A percentile compares a stretch with the other conserved stretches of the same genome.
Conservation (phyloP, 2,113 vertebrate species). For the Caranx melampygus region DNA sequence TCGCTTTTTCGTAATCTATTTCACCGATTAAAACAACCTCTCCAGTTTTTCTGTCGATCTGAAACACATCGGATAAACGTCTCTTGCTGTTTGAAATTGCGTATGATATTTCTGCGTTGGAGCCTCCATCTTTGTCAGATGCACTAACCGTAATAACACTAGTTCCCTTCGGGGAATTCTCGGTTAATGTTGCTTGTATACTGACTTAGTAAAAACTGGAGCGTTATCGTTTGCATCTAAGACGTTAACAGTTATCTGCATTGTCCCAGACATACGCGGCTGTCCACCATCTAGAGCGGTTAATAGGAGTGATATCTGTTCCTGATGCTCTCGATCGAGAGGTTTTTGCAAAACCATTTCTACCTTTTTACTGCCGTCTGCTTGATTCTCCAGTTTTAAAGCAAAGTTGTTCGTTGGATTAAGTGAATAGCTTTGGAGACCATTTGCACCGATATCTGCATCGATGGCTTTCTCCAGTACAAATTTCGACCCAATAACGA, state of each 20-base stretch:
- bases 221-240: slow-evolving; percentile 76
- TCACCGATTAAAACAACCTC: slow-evolving; percentile 74
- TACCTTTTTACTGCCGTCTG: slow-evolving; percentile 63
- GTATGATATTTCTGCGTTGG: slow-evolving; percentile 83
- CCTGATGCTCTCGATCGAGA: slow-evolving; percentile 61
- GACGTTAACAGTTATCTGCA: slow-evolving; percentile 58
- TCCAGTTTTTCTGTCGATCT: slow-evolving; percentile 76
- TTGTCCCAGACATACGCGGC: slow-evolving; percentile 63
- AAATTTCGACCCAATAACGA: slow-evolving; percentile 65
- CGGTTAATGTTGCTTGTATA: slow-evolving; percentile 77
- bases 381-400: slow-evolving; percentile 66
- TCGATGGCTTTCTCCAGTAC: slow-evolving; percentile 50
- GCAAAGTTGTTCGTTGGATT: slow-evolving; percentile 75
- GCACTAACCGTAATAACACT: slow-evolving; percentile 79
- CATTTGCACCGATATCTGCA: slow-evolving; percentile 59
- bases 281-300: slow-evolving; percentile 64
- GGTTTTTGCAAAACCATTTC: slow-evolving; percentile 74
- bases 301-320: slow-evolving; percentile 52
- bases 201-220: slow-evolving; percentile 69
- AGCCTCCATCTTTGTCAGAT: slow-evolving; percentile 83
- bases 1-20: slow-evolving; percentile 84
- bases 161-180: slow-evolving; percentile 72
- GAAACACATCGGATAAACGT: slow-evolving; percentile 69
- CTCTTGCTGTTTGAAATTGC: slow-evolving; percentile 71
- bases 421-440: slow-evolving; percentile 82